Evolutionary conservation across 2,113 vertebrate species (phyloP), one percentile per base, ranked within the genome.

Genomic region (Amblyopsis rosae): DNA sequence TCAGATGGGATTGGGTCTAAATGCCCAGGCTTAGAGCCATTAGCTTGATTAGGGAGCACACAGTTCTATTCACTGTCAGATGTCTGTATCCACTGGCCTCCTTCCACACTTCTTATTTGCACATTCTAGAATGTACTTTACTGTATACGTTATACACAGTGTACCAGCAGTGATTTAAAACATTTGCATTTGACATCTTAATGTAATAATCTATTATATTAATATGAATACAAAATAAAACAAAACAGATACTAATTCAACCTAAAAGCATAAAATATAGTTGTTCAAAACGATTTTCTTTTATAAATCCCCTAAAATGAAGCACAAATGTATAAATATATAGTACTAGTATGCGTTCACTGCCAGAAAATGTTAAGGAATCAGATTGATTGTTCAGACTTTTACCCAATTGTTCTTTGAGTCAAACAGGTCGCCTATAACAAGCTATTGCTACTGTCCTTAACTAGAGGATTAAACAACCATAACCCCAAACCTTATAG

Each of bases 1-100:
- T 76, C 49, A 32, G 56, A 58, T 58, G 19, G 68, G 77, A 71
- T 76, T 69, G 19, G 69, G 76, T 84, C 79, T 87, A 80, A 77
- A 73, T 79, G 67, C 32, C 6, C 65, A 60, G 77, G 73, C 59
- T 86, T 78, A 82, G 49, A 70, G 58, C 82, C 85, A 88, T 90
- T 88, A 88, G 75, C 86, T 81, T 88, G 81, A 90, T 88, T 86
- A 86, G 71, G 78, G 56, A 67, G 15, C 62, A 86, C 76, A 75
- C 80, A 53, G 75, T 12, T 82, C 68, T 75, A 65, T 83, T 86
- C 70, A 60, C 73, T 74, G 82, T 81, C 73, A 77, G 76, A 83
- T 79, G 75, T 68, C 64, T 73, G 67, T 72, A 84, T 74, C 70
- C 0, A 3, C 17, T 82, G 77, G 75, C 79, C 78, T 62, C 71